Percentiles rank a stretch among this genome's conserved stretches.
phyloP scores from a whole-genome alignment of 1,140 invertebrate genomes.

The Hestina assimilis region DNA sequence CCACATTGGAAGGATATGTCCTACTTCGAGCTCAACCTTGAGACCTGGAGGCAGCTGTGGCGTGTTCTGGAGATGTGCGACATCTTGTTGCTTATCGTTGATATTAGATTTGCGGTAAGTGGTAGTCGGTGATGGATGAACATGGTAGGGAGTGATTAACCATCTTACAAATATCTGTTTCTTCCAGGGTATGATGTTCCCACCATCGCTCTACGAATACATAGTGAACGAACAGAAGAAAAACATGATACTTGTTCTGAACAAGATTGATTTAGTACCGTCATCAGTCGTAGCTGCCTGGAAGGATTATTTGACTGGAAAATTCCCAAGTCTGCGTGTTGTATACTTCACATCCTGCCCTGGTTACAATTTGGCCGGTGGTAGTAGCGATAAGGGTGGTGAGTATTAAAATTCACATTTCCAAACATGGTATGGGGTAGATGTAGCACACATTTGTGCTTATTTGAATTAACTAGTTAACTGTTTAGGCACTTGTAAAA shows the following conservation, averaged over 20 bases:
- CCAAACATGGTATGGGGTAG: too few relatives aligned
- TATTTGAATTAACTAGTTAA: too few relatives aligned
- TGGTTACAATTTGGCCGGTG: conserved; percentile 84
- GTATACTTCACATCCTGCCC: conserved; percentile 92
- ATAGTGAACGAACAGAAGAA: conserved; percentile 87
- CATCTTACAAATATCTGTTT: conserved; percentile 1
- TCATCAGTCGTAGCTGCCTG: conserved; percentile 91
- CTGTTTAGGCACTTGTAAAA: too few relatives aligned
- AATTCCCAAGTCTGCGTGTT: conserved; percentile 87
- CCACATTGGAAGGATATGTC: conserved; percentile 71
- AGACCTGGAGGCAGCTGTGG: conserved; percentile 97
- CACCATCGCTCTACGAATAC: conserved; percentile 92
- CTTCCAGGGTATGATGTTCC: conserved; percentile 87
- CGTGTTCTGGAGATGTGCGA: conserved; percentile 95
- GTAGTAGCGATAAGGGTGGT: conserved; percentile 76
- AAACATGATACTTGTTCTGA: conserved; percentile 91
- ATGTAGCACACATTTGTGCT: too few relatives aligned
- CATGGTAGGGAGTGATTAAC: background rate
- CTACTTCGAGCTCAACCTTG: conserved; percentile 92
- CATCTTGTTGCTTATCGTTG: conserved; percentile 90
- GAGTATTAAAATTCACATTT: too few relatives aligned
- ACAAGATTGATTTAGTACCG: conserved; percentile 95
- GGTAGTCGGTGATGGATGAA: background rate
- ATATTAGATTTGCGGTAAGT: conserved; percentile 89
- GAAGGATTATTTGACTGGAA: conserved; percentile 87